Evolutionary conservation across 2,797 vertebrate species (phyloP).

Genomic region (Potorous gilbertii): DNA sequence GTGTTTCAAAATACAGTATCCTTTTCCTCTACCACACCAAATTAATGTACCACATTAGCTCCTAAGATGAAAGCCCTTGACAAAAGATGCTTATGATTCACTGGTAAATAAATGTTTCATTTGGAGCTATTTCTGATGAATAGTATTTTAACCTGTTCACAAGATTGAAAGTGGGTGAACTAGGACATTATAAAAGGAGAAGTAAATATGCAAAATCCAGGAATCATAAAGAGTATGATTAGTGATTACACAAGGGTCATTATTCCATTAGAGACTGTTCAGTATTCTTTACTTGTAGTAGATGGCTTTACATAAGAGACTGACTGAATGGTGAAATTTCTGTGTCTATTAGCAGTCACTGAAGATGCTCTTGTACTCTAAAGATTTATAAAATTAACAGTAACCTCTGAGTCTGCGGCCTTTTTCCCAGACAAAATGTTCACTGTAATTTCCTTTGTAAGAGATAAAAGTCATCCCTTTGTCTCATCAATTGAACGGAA

Average conservation of each 20-base stretch:
- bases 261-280: not conserved
- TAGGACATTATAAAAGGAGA: not conserved
- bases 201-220: not conserved
- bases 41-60: not conserved
- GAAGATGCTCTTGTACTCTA: not conserved
- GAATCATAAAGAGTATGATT: not conserved
- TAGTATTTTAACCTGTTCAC: not conserved
- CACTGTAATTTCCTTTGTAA: not conserved
- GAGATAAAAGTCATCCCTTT: constrained; percentile 1
- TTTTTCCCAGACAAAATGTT: not conserved
- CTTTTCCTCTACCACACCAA: not conserved
- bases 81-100: not conserved
- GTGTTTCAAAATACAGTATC: not conserved
- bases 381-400: not conserved
- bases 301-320: not conserved
- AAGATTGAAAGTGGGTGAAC: not conserved
- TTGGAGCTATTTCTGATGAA: not conserved
- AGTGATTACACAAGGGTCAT: not conserved
- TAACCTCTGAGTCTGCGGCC: not conserved
- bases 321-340: not conserved
- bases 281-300: not conserved
- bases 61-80: not conserved
- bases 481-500: not conserved
- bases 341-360: not conserved
- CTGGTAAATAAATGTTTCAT: not conserved